Conservation (phyloP, 2,113 vertebrate genomes). For the Cyprinodon brontotheroides region DNA sequence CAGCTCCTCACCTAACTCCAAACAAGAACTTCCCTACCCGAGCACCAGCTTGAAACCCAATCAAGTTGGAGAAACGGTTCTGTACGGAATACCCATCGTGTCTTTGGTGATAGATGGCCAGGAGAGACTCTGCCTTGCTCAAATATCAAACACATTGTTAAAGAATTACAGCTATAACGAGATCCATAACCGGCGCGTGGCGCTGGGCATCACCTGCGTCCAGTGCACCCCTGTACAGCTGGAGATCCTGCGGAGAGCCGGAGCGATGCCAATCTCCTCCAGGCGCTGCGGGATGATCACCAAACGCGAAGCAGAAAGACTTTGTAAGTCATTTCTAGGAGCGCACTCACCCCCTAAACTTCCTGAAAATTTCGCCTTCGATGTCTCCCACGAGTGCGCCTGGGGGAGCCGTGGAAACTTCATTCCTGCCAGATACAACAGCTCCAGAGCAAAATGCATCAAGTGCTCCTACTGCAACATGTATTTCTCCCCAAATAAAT, state of each 20-base stretch:
- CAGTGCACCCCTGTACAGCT: conserved; percentile 93
- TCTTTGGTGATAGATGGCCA: conserved; percentile 94
- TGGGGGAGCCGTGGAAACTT: conserved; percentile 91
- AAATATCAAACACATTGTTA: conserved; percentile 91
- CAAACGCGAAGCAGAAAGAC: conserved; percentile 89
- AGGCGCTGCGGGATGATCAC: conserved; percentile 94
- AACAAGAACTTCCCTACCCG: conserved; percentile 89
- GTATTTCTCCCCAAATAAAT: conserved; percentile 94
- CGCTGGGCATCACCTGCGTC: conserved; percentile 93
- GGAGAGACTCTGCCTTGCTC: conserved; percentile 90
- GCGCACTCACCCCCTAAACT: conserved; percentile 89
- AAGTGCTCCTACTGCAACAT: conserved; percentile 92
- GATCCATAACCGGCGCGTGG: conserved; percentile 92
- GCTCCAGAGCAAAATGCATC: conserved; percentile 93
- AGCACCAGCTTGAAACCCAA: conserved; percentile 90
- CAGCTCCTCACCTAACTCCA: conserved; percentile 90
- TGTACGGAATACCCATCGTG: conserved; percentile 96
- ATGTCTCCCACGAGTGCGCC: conserved; percentile 90
- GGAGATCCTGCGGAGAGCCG: conserved; percentile 89
- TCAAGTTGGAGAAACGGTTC: conserved; percentile 93
- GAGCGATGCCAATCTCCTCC: conserved; percentile 92
- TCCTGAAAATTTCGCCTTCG: conserved; percentile 92
- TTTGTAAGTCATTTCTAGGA: conserved; percentile 91
- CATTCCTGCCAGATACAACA: conserved; percentile 92
- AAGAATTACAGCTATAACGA: conserved; percentile 95